Evolutionary conservation across 2,113 vertebrate genomes (phyloP).

Genomic region (Chlorodrepanis virens): DNA sequence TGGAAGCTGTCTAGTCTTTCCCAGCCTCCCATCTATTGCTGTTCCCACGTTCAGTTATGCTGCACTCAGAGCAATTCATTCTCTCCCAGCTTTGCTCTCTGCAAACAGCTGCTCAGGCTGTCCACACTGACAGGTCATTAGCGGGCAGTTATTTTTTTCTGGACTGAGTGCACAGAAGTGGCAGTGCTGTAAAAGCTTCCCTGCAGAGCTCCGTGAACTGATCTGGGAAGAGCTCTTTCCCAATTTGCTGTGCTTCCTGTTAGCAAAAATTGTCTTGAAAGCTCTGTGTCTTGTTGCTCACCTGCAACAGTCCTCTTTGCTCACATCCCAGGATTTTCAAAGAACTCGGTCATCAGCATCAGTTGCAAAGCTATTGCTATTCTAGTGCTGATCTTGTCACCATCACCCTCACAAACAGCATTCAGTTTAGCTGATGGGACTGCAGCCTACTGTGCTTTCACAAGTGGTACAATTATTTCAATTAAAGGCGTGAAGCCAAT

Average conservation of each 20-base stretch:
- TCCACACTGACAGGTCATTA: conserved; percentile 53
- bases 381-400: neutral
- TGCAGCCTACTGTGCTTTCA: neutral
- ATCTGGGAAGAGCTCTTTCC: neutral
- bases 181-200: neutral
- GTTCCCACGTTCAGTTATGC: conserved; percentile 41
- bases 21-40: conserved; percentile 47
- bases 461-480: neutral
- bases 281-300: neutral
- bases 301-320: neutral
- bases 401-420: neutral
- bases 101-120: conserved; percentile 37
- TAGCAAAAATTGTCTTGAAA: conserved; percentile 24
- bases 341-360: neutral
- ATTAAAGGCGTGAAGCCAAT: neutral
- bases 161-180: neutral
- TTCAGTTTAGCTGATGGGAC: neutral
- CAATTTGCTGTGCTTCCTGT: neutral
- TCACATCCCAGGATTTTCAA: neutral
- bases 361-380: neutral
- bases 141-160: conserved; percentile 17
- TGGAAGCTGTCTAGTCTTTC: conserved; percentile 24
- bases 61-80: conserved; percentile 42
- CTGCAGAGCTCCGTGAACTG: neutral
- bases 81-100: neutral